These are phyloP conservation scores for Allygus modestus DNA, from an alignment of 2,888 invertebrate species.

Conservation along the genomic window DNA sequence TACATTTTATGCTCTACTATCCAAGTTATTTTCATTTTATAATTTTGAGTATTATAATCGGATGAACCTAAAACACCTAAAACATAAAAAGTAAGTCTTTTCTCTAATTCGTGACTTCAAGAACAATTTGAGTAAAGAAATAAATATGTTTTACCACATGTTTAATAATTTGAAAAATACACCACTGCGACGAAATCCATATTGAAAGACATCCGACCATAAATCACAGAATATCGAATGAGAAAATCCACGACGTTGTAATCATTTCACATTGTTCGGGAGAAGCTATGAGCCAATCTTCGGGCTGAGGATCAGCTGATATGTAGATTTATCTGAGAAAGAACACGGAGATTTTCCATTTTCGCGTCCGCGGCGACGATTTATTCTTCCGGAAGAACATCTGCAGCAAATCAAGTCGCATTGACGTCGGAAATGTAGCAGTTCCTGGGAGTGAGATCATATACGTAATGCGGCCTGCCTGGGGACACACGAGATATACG, in stretches of 20 bases:
- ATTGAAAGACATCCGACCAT: not conserved
- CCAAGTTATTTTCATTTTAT: no score
- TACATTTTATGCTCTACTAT: no score
- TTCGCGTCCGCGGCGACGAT: constrained; percentile 49
- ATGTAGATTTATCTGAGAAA: constrained; percentile 56
- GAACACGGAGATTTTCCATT: constrained; percentile 57
- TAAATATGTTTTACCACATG: no score
- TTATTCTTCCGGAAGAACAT: constrained; percentile 56
- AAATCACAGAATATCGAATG: constrained; percentile 1
- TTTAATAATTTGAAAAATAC: no score
- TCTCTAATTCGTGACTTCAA: no score
- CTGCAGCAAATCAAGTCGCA: constrained; percentile 58
- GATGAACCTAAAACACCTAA: no score
- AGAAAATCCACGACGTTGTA: constrained; percentile 11
- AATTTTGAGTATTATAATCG: no score
- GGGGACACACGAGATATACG: constrained; percentile 4
- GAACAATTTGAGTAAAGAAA: no score
- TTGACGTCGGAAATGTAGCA: constrained; percentile 50
- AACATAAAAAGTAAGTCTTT: no score
- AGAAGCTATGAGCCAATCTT: constrained; percentile 7
- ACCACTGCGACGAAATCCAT: no score
- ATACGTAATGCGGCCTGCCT: not conserved
- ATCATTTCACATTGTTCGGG: not conserved
- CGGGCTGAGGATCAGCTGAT: constrained; percentile 20
- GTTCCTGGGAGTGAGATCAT: constrained; percentile 51